These are phyloP conservation scores for Champsocephalus esox DNA, from an alignment of 2,797 vertebrate species.

Conservation along the genomic window DNA sequence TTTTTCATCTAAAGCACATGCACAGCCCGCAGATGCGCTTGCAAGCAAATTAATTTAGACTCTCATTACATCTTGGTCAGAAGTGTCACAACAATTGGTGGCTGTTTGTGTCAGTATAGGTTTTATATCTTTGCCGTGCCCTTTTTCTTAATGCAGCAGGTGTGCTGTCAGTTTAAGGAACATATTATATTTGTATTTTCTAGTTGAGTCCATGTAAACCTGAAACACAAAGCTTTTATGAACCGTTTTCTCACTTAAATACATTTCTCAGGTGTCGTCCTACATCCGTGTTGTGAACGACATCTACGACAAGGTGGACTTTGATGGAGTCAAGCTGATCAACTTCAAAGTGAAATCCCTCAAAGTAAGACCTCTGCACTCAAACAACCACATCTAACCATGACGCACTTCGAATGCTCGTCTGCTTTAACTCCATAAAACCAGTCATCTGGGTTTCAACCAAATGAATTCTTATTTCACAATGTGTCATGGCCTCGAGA, in stretches of 20 bases:
- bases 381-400: not conserved
- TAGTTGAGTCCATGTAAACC: not conserved
- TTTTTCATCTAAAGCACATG: too few species aligned
- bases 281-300: conserved; percentile 86
- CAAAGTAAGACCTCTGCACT: conserved; percentile 73
- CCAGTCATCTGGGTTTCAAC: not conserved
- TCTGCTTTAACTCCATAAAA: not conserved
- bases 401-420: not conserved
- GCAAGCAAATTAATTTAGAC: too few species aligned
- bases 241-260: not conserved
- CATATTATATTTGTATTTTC: not conserved
- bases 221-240: not conserved
- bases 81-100: too few species aligned
- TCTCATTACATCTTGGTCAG: too few species aligned
- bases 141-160: too few species aligned
- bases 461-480: not conserved
- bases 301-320: conserved; percentile 84
- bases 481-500: not conserved
- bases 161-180: too few species aligned
- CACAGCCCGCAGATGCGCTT: too few species aligned
- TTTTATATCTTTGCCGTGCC: too few species aligned
- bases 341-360: conserved; percentile 89
- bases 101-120: too few species aligned
- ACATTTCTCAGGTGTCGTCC: conserved; percentile 76
- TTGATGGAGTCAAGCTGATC: conserved; percentile 83